Percentiles rank a stretch among this genome's conserved stretches.
Conservation (phyloP, 2,113 vertebrate species). For the Rousettus leschenaultii region DNA sequence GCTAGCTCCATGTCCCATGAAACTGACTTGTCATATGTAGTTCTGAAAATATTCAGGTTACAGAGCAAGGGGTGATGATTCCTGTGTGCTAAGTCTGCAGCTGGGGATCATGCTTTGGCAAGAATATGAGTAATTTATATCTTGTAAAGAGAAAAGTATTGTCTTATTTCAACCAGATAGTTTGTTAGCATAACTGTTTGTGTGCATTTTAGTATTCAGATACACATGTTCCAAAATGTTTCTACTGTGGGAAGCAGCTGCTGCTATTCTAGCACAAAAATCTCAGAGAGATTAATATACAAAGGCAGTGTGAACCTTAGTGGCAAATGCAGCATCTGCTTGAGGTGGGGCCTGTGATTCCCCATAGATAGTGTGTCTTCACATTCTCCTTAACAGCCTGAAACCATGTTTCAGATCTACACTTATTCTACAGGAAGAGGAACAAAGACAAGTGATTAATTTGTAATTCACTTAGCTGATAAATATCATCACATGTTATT, state of each 20-base stretch:
- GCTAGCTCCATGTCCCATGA: neutral
- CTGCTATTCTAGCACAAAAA: conserved; percentile 44
- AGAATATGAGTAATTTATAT: conserved; percentile 22
- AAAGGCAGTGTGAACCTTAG: neutral
- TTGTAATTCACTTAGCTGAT: conserved; percentile 48
- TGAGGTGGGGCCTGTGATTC: conserved; percentile 20
- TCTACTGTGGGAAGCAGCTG: conserved; percentile 68
- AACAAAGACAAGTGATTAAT: conserved; percentile 49
- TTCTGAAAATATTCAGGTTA: neutral
- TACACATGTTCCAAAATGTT: conserved; percentile 70
- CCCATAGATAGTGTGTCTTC: neutral
- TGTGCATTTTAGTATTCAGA: conserved; percentile 66
- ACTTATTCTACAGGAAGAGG: neutral
- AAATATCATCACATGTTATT: conserved; percentile 39
- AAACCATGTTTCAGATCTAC: conserved; percentile 41
- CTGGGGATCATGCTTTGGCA: conserved; percentile 41
- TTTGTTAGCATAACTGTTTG: conserved; percentile 55
- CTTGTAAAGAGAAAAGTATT: conserved; percentile 44
- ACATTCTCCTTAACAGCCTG: conserved; percentile 10
- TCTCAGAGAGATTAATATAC: conserved; percentile 53
- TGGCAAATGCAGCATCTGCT: conserved; percentile 42
- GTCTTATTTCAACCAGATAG: conserved; percentile 43
- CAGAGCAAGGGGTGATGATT: neutral
- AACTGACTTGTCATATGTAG: neutral
- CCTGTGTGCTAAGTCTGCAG: neutral